Conservation (phyloP, 2,113 vertebrate species). For the Stomatorhinus ivindoensis region DNA sequence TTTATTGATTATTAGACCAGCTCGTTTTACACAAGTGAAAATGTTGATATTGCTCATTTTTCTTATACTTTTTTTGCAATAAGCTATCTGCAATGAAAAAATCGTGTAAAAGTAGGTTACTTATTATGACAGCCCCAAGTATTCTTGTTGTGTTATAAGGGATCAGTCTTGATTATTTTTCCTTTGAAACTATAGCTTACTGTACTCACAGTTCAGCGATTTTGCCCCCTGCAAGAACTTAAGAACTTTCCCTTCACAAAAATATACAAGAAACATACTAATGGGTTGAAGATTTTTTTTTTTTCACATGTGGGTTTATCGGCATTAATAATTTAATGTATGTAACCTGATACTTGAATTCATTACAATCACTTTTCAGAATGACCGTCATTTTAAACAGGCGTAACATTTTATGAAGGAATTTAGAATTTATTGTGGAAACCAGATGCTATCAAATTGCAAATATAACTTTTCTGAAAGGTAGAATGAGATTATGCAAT, state of each 20-base stretch:
- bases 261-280: background rate
- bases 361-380: background rate
- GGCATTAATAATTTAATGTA: background rate
- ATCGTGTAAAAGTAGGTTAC: background rate
- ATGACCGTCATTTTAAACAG: background rate
- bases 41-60: background rate
- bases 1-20: background rate
- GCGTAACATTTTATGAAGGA: background rate
- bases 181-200: background rate
- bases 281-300: background rate
- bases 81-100: background rate
- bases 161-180: background rate
- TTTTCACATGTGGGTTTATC: background rate
- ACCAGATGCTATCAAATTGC: background rate
- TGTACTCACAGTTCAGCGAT: background rate
- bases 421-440: background rate
- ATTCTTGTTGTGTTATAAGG: background rate
- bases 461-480: background rate
- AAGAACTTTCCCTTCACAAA: background rate
- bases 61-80: background rate
- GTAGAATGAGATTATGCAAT: background rate
- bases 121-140: background rate
- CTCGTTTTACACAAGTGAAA: background rate
- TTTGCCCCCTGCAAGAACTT: background rate
- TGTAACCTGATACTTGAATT: background rate